Conservation (phyloP, 2,113 vertebrate genomes). For the Pontoporia blainvillei region DNA sequence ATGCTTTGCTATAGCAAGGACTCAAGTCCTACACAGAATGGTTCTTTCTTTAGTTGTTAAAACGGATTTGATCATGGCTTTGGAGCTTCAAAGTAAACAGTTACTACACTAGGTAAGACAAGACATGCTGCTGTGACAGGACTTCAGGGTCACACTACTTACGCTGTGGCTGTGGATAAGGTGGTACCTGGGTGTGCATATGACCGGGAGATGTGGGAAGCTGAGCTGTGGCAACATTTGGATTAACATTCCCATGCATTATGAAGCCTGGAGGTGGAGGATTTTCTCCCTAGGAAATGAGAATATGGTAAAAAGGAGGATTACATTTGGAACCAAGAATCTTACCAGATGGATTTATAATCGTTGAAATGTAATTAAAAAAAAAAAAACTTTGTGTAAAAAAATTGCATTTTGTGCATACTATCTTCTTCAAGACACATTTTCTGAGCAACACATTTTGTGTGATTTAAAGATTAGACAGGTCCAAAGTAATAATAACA, state of each 20-base stretch:
- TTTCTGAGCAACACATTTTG: neutral
- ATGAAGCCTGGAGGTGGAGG: conserved; percentile 85
- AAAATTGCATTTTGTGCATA: neutral
- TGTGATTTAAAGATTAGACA: conserved; percentile 36
- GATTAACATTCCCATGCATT: conserved; percentile 77
- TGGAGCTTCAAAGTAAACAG: neutral
- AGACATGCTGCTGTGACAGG: neutral
- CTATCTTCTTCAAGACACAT: neutral
- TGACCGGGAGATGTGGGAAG: conserved; percentile 76
- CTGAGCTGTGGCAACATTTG: conserved; percentile 64
- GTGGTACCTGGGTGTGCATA: conserved; percentile 80
- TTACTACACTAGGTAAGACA: neutral
- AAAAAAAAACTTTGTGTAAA: neutral
- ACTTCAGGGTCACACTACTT: conserved; percentile 75
- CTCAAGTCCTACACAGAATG: neutral
- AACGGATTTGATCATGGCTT: neutral
- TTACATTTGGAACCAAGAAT: neutral
- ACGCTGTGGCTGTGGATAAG: conserved; percentile 90
- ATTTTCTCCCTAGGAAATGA: conserved; percentile 85
- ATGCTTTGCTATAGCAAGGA: neutral
- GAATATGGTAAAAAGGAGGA: conserved; percentile 39
- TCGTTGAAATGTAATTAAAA: neutral
- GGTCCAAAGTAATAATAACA: neutral
- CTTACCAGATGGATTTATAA: neutral
- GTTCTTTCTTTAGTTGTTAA: neutral